phyloP scores from a whole-genome alignment of 1,140 invertebrate genomes.

The Dreissena rostriformis region DNA sequence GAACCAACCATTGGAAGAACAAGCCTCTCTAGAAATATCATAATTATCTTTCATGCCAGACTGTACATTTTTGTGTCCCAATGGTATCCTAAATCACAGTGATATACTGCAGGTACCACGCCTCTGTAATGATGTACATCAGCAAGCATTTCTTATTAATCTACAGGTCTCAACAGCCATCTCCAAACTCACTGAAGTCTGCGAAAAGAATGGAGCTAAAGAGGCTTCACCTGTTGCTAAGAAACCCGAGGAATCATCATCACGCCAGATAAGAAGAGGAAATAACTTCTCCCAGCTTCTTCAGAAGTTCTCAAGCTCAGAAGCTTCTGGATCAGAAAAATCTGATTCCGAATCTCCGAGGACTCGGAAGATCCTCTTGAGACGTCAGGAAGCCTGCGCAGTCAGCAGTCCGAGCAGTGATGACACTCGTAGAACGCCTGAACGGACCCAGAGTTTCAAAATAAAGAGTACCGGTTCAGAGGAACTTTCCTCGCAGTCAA shows the following conservation, averaged over 20 bases:
- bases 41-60: too few relatives aligned
- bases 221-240: conserved; percentile 27
- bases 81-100: too few relatives aligned
- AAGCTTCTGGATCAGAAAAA: conserved; percentile 60
- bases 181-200: conserved; percentile 58
- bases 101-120: too few relatives aligned
- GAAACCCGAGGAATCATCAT: conserved; percentile 39
- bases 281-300: conserved; percentile 64
- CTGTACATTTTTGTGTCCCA: too few relatives aligned
- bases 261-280: conserved; percentile 58
- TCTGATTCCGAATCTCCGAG: conserved; percentile 57
- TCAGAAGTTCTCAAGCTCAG: conserved; percentile 66
- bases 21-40: too few relatives aligned
- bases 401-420: conserved; percentile 61
- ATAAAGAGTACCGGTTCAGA: conserved; percentile 14
- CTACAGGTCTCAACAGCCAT: conserved; percentile 64
- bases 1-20: too few relatives aligned
- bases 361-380: conserved; percentile 53
- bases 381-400: conserved; percentile 62
- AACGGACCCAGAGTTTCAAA: conserved; percentile 63
- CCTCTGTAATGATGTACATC: too few relatives aligned
- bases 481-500: background rate
- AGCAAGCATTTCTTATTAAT: too few relatives aligned
- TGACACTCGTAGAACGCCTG: conserved; percentile 61
- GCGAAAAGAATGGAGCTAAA: conserved; percentile 31